Conservation (phyloP, 1,140 invertebrate species). For the Dufourea novaeangliae region DNA sequence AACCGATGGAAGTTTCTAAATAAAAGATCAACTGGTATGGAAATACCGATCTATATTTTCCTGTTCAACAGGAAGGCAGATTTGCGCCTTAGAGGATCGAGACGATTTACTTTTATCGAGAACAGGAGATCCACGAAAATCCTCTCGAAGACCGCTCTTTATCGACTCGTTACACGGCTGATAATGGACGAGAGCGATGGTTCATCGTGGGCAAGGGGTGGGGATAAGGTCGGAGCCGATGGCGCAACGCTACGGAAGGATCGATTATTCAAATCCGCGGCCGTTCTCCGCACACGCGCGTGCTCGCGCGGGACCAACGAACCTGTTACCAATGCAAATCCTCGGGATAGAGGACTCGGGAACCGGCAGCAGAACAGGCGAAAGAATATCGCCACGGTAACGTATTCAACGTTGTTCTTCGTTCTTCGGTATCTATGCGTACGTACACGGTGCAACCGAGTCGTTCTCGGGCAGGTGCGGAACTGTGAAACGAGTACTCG, state of each 20-base stretch:
- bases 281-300: neutral
- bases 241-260: constrained; percentile 7
- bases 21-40: constrained; percentile 9
- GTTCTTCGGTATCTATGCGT: neutral
- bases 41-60: neutral
- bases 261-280: constrained; percentile 52
- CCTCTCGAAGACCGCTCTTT: no score
- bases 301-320: neutral
- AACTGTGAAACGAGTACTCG: constrained; percentile 14
- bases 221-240: constrained; percentile 29
- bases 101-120: neutral
- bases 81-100: no score
- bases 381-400: no score
- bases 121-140: neutral
- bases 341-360: neutral
- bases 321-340: neutral
- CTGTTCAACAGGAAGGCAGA: neutral
- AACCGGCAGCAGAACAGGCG: neutral
- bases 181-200: no score
- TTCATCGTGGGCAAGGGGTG: no score
- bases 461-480: constrained; percentile 49
- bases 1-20: neutral
- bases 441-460: constrained; percentile 11
- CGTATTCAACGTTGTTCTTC: no score
- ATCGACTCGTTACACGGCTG: no score